Percentiles rank a stretch among this genome's conserved stretches.
These are phyloP conservation scores for Temnothorax unifasciatus DNA, from an alignment of 2,888 invertebrate species.

Conservation along the genomic window DNA sequence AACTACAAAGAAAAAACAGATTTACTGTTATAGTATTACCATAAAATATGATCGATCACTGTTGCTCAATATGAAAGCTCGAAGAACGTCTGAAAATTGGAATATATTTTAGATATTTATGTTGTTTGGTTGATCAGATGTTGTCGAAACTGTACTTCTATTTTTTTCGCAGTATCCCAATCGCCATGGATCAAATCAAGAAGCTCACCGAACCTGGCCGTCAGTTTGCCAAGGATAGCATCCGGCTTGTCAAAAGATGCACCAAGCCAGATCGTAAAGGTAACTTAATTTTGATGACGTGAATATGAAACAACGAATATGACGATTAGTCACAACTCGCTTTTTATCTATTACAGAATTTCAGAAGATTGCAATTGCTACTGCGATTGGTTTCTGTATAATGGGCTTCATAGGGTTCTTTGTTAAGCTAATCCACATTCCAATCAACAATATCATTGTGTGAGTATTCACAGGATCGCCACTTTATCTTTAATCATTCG, in stretches of 20 bases:
- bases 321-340: constrained; percentile 22
- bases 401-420: constrained; percentile 99
- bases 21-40: neutral
- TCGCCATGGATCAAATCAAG: constrained; percentile 97
- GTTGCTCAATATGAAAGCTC: neutral
- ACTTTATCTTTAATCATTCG: neutral
- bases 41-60: neutral
- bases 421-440: constrained; percentile 99
- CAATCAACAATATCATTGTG: constrained; percentile 98
- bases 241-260: constrained; percentile 99
- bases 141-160: neutral
- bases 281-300: constrained; percentile 83
- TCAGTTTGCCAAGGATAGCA: constrained; percentile 99
- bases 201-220: constrained; percentile 98
- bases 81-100: neutral
- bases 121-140: neutral
- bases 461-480: constrained; percentile 89
- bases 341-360: constrained; percentile 91
- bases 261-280: constrained; percentile 99
- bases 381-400: constrained; percentile 99
- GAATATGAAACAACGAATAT: neutral
- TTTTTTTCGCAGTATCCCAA: constrained; percentile 10
- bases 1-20: neutral
- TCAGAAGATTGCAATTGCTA: constrained; percentile 99
- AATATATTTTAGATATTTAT: neutral